Base-by-base conservation (phyloP, 2,113 vertebrate species). In the Caranx ignobilis region DNA sequence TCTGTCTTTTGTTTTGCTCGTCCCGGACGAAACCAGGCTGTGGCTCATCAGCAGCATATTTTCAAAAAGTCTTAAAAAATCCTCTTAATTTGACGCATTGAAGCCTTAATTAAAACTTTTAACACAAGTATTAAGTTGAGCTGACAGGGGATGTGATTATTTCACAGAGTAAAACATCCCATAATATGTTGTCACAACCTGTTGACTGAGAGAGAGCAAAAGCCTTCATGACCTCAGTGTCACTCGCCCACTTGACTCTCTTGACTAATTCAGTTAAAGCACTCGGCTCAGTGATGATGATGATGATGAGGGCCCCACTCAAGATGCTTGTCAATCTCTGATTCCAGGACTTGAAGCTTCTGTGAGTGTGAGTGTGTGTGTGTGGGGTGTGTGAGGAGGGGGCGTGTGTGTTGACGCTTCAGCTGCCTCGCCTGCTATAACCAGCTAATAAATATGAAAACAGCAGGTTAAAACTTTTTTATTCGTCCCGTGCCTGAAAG, bases 391-490 rank as follows among this genome's bases (percentile, higher is more conserved):
- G 64, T 0, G 31, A 9, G 19, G 70, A 21, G 39, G 73, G 76
- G 11, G 82, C 13, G 72, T n/a, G 65, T 71, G 87, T 59, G 83
- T 61, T 52, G 32, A 79, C 26, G 90, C 80, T 90, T 96, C 95
- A 95, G 95, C 95, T 96, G 95, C 94, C 89, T 95, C 94, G 91
- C 31, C 92, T 83, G 94, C 94, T 93, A 81, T 95, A 87, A 64
- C 93, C 93, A 94, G 92, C 96, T 95, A 94, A 96, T 95, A 95
- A 88, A 89, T 96, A 95, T 96, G 95, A 96, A 96, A 96, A 95
- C 95, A 96, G 96, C 94, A 91, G 95, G 95, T 96, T 96, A 94
- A 94, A 93, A 92, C 94, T 94, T 95, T 82, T 81, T 95, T 92
- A 94, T 95, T 95, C 91, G 92, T 95, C 95, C 88, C 92, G 91